Evolutionary conservation across 1,140 invertebrate genomes (phyloP).

Genomic region (Phocides pigmalion): DNA sequence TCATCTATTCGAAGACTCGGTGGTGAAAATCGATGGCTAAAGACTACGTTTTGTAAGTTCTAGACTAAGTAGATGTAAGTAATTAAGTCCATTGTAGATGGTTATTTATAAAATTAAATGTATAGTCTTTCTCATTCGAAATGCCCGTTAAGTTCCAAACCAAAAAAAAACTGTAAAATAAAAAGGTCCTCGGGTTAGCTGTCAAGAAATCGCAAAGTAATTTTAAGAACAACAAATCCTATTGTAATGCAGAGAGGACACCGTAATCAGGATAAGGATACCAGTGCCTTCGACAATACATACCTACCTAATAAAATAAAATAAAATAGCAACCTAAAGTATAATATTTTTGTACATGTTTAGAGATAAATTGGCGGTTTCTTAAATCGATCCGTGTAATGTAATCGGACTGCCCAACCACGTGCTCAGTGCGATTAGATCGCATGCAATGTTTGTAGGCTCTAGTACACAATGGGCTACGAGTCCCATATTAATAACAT

Average conservation of each 20-base stretch:
- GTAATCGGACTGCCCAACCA: slow-evolving; percentile 44
- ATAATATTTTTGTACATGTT: slow-evolving; percentile 79
- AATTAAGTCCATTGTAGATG: slow-evolving; percentile 77
- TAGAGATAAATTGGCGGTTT: slow-evolving; percentile 61
- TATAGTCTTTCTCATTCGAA: slow-evolving; percentile 76
- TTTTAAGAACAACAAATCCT: slow-evolving; percentile 49
- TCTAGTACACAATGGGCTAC: neutral
- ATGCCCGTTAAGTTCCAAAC: slow-evolving; percentile 73
- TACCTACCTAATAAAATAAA: slow-evolving; percentile 29
- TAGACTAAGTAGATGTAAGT: slow-evolving; percentile 74
- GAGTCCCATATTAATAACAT: no score
- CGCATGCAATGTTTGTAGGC: slow-evolving; percentile 28
- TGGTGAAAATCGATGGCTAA: slow-evolving; percentile 78
- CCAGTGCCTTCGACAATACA: slow-evolving; percentile 82
- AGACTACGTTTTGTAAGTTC: slow-evolving; percentile 77
- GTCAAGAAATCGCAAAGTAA: slow-evolving; percentile 65
- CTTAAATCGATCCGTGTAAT: slow-evolving; percentile 48
- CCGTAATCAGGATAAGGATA: slow-evolving; percentile 68
- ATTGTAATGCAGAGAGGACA: slow-evolving; percentile 57
- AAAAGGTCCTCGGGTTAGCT: slow-evolving; percentile 62
- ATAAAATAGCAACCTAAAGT: slow-evolving; percentile 70
- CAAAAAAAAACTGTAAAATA: slow-evolving; percentile 61
- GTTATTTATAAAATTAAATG: slow-evolving; percentile 77
- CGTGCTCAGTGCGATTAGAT: slow-evolving; percentile 45
- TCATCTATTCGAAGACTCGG: slow-evolving; percentile 82